Evolutionary conservation across 1,140 invertebrate genomes (phyloP).

Genomic region (Hylaeus anthracinus): DNA sequence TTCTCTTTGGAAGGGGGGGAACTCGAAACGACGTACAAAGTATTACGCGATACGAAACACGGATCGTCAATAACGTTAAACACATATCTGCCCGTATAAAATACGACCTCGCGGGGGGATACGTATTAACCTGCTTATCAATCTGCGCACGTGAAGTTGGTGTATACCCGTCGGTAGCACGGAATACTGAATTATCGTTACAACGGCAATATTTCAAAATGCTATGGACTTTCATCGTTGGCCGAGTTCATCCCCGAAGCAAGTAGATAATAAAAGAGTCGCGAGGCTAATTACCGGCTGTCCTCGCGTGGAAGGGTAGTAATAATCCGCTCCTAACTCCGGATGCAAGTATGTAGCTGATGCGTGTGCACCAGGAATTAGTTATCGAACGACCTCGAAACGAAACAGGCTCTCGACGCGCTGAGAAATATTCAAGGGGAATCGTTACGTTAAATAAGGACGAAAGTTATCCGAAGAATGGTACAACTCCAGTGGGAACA

Average conservation of each 20-base stretch:
- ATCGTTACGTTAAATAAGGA: not conserved
- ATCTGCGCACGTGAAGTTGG: not conserved
- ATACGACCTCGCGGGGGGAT: not conserved
- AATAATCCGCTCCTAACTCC: constrained; percentile 1
- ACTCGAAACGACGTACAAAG: not conserved
- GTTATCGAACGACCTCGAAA: not conserved
- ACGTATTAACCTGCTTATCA: constrained; percentile 24
- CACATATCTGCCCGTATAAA: not conserved
- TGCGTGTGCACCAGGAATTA: not conserved
- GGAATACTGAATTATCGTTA: constrained; percentile 40
- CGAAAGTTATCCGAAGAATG: no score
- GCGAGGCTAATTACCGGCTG: constrained; percentile 39
- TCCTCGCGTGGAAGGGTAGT: not conserved
- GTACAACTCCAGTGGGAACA: no score
- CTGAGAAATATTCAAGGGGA: not conserved
- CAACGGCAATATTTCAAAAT: constrained; percentile 13
- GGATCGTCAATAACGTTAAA: constrained; percentile 18
- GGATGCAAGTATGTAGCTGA: not conserved
- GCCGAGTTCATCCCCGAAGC: constrained; percentile 18
- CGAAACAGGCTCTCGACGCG: not conserved
- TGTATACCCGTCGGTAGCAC: not conserved
- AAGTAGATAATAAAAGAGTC: constrained; percentile 37
- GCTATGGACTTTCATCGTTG: constrained; percentile 32
- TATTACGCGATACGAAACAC: no score
- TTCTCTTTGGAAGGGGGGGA: not conserved